These are phyloP conservation scores for Protosalanx chinensis DNA, from an alignment of 2,797 vertebrate species.

Conservation along the genomic window DNA sequence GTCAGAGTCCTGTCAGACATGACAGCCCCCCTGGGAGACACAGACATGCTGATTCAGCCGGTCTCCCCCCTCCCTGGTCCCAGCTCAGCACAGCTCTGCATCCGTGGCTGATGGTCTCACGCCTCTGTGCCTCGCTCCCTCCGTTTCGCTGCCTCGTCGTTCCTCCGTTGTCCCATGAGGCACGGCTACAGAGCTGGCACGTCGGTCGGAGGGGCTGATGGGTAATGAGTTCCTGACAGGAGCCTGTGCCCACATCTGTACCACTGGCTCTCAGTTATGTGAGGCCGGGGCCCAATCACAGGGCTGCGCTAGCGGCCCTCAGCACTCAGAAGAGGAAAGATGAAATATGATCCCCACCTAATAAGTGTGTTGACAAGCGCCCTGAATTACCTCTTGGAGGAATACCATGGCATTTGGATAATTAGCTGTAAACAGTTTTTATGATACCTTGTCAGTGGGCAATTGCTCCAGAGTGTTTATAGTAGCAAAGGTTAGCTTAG, in stretches of 20 bases:
- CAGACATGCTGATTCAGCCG: not conserved
- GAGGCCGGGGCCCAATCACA: not conserved
- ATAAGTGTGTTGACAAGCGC: slow-evolving; percentile 70
- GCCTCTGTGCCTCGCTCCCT: slow-evolving; percentile 17
- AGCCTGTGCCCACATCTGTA: slow-evolving; percentile 29
- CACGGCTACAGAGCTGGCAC: slow-evolving; percentile 36
- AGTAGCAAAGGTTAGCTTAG: slow-evolving; percentile 62
- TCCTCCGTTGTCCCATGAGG: slow-evolving; percentile 27
- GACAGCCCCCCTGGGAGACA: not conserved
- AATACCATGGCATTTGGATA: slow-evolving; percentile 74
- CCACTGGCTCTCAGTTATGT: slow-evolving; percentile 35
- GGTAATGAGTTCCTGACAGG: slow-evolving; percentile 48
- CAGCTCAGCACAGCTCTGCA: not conserved
- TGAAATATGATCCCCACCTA: slow-evolving; percentile 67
- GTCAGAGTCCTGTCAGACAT: slow-evolving; percentile 24
- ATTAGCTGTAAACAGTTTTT: slow-evolving; percentile 68
- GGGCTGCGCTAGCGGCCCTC: slow-evolving; percentile 17
- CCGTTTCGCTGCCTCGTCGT: slow-evolving; percentile 17
- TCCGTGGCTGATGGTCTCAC: not conserved
- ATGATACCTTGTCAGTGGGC: slow-evolving; percentile 46
- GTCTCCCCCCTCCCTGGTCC: not conserved
- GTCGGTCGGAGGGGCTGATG: slow-evolving; percentile 40
- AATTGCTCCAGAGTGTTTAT: slow-evolving; percentile 45
- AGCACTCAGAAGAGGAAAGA: slow-evolving; percentile 23
- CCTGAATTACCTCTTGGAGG: slow-evolving; percentile 58